A percentile compares a stretch with the other conserved stretches of the same genome.
phyloP scores from a whole-genome alignment of 2,113 vertebrate species.

The Lota lota region DNA sequence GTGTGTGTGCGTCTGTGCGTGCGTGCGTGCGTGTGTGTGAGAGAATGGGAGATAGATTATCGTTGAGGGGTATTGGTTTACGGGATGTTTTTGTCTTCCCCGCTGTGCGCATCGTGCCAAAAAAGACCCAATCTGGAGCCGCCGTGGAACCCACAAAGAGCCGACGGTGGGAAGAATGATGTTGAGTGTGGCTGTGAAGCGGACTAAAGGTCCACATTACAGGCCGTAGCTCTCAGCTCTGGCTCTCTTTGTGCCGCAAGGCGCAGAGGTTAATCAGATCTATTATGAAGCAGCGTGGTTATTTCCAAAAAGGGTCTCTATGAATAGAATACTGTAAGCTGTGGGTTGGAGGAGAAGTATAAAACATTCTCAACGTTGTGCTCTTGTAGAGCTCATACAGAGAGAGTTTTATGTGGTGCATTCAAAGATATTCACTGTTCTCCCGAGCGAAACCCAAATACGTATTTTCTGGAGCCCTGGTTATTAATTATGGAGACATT shows the following conservation, averaged over 20 bases:
- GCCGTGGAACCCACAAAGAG: too few species aligned
- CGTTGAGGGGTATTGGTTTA: conserved; percentile 67
- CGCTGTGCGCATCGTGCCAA: conserved; percentile 54
- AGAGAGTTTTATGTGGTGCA: conserved; percentile 28
- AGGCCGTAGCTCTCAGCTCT: conserved; percentile 67
- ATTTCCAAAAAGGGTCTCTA: conserved; percentile 63
- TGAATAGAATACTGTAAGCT: conserved; percentile 71
- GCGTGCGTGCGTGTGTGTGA: conserved; percentile 4
- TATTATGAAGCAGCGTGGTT: conserved; percentile 63
- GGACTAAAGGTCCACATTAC: conserved; percentile 71
- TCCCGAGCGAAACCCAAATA: conserved; percentile 54
- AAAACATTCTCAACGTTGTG: conserved; percentile 44
- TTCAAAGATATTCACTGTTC: conserved; percentile 53
- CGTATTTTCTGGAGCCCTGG: conserved; percentile 53
- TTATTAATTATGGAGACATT: conserved; percentile 72
- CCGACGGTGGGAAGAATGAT: conserved; percentile 10
- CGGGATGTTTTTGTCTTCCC: conserved; percentile 67
- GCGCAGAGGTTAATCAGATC: conserved; percentile 76
- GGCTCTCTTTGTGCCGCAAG: conserved; percentile 64
- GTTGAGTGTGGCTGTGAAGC: conserved; percentile 62
- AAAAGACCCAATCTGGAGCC: too few species aligned
- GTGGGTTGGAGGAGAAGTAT: conserved; percentile 44
- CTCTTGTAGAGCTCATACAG: conserved; percentile 29
- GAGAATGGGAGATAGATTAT: conserved; percentile 64
- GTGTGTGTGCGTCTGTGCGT: conserved; percentile 1